phyloP scores from a whole-genome alignment of 2,797 vertebrate genomes.

The Acanthiza pusilla region DNA sequence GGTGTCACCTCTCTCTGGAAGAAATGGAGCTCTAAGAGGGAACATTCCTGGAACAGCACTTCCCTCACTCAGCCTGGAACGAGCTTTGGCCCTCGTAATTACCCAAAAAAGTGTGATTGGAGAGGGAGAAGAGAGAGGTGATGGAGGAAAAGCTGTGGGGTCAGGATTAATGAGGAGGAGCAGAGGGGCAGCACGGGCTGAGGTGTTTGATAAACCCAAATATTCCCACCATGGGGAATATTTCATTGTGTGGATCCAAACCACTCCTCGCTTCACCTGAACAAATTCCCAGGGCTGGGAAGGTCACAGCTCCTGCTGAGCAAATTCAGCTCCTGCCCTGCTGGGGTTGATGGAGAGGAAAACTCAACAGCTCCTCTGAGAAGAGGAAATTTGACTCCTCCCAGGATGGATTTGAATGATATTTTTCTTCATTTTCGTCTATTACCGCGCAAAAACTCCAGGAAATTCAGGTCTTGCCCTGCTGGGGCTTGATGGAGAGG shows the following conservation, averaged over 20 bases:
- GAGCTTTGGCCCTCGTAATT: background rate
- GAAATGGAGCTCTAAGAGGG: background rate
- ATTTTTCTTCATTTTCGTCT: too few species aligned
- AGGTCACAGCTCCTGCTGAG: constrained; percentile 8
- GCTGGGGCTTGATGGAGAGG: background rate
- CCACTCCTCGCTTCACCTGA: constrained; percentile 41
- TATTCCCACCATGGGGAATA: background rate
- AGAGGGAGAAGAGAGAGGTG: background rate
- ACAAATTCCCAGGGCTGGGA: background rate
- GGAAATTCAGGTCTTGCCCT: constrained; percentile 11
- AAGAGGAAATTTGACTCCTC: background rate
- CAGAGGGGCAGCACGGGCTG: background rate
- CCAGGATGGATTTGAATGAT: too few species aligned
- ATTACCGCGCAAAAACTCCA: too few species aligned
- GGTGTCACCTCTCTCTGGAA: background rate
- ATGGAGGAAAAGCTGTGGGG: background rate
- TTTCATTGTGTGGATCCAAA: constrained; percentile 7
- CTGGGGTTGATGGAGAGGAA: background rate
- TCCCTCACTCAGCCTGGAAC: background rate
- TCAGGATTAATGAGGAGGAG: background rate
- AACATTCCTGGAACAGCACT: background rate
- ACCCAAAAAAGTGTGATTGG: background rate
- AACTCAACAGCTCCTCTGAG: constrained; percentile 13
- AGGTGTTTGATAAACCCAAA: background rate
- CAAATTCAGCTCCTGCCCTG: background rate